Evolutionary conservation across 2,797 vertebrate genomes (phyloP).

Genomic region (Platalea minor): DNA sequence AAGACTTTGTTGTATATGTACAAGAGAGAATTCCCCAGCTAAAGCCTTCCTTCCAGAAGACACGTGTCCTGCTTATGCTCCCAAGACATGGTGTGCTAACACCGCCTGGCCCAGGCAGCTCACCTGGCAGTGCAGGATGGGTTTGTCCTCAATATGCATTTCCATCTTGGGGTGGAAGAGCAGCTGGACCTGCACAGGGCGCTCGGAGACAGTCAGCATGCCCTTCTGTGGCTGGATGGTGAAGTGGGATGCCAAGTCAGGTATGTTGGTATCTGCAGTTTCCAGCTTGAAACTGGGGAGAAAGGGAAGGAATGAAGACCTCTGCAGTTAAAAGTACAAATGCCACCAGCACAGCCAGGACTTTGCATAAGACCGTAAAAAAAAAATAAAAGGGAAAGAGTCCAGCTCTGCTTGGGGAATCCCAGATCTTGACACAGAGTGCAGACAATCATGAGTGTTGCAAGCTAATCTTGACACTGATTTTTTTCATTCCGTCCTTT

Average conservation of each 20-base stretch:
- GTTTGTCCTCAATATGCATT: conserved; percentile 75
- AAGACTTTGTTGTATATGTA: not conserved
- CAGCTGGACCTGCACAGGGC: conserved; percentile 75
- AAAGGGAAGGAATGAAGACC: not conserved
- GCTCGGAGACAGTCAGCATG: conserved; percentile 68
- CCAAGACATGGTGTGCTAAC: not conserved
- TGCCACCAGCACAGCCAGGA: not conserved
- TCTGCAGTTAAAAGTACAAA: not conserved
- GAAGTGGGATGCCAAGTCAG: conserved; percentile 77
- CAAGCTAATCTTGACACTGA: accelerated
- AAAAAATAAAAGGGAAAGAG: not conserved
- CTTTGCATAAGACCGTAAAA: not conserved
- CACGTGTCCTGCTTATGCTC: accelerated
- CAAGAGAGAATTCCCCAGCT: not conserved
- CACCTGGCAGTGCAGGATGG: conserved; percentile 86
- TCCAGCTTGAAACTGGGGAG: conserved; percentile 80
- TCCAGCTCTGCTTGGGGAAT: not conserved
- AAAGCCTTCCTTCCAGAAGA: not conserved
- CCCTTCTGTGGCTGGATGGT: conserved; percentile 78
- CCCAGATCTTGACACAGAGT: not conserved
- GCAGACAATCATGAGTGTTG: accelerated
- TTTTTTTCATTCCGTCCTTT: not conserved
- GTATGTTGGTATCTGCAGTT: conserved; percentile 13
- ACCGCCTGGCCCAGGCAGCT: not conserved
- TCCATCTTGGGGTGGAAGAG: conserved; percentile 78